Evolutionary conservation across 2,888 invertebrate genomes (phyloP), one percentile per base, ranked within the genome.

Genomic region (Psylliodes chrysocephalus): DNA sequence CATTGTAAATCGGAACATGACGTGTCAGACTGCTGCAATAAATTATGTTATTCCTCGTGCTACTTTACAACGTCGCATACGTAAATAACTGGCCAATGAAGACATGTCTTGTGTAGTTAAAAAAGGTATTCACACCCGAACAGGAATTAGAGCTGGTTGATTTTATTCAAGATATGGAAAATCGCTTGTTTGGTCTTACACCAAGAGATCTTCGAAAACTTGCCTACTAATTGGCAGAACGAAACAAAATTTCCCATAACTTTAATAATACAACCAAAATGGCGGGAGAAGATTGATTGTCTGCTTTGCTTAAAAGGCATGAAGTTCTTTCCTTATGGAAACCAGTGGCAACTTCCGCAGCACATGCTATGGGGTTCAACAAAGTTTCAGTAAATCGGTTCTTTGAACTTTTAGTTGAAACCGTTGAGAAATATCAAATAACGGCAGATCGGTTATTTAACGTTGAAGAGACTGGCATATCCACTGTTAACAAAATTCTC

Each of bases 241-340:
- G 46, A 18, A 46, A 19, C 46, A 46, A 19, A 19, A 18, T 18
- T 46, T 19, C 46, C 19, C 17, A 46, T 46, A 1, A 46, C 19
- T 46, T 46, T 8, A 46, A 46, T 46, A 1, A 12, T 17, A 19
- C 12, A 7, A 46, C 46, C 19, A 8, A 46, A 46, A 46, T 46
- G 46, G 46, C 19, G 19, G 46, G 19, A 33, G 33, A 33, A n/a
- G 33, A 33, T 33, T 33, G 33, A 10, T 33, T 33, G 3, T 4
- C 10, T 33, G 46, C 19, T 46, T 46, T 46, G 19, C 46, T 46
- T 46, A 46, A 46, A 46, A 46, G 46, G 12, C 46, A 46, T 18
- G 19, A 8, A 18, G 19, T 19, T 19, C 7, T 17, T 19, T 46
- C 46, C 2, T 19, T 19, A 19, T 19, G 46, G 19, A 46, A 42